Evolutionary conservation across 2,888 invertebrate genomes (phyloP).

Genomic region (Bruchidius siliquastri): DNA sequence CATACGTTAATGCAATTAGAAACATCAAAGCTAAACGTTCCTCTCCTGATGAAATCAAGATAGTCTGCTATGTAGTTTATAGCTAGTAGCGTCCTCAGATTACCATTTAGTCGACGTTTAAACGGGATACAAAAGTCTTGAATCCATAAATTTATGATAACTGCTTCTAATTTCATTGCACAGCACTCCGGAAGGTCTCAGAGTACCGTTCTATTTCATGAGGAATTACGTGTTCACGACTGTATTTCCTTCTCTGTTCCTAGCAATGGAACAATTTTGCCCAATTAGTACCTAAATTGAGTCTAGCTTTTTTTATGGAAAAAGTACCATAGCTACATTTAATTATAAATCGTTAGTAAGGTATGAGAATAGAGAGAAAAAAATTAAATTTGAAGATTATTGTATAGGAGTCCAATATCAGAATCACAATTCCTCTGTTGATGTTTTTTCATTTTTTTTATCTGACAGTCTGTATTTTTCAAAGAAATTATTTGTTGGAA

Average conservation of each 20-base stretch:
- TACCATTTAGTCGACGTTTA: slow-evolving; percentile 4
- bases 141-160: neutral
- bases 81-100: slow-evolving; percentile 2
- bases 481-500: too few species aligned
- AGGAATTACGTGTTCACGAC: neutral
- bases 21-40: slow-evolving; percentile 2
- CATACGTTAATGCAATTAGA: neutral
- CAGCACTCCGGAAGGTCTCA: neutral
- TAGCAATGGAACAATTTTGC: neutral
- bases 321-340: too few species aligned
- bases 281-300: too few species aligned
- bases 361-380: too few species aligned
- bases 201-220: neutral
- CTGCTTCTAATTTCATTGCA: neutral
- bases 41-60: slow-evolving; percentile 6
- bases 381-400: too few species aligned
- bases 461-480: too few species aligned
- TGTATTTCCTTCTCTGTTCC: neutral
- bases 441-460: too few species aligned
- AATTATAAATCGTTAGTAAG: too few species aligned
- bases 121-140: slow-evolving; percentile 1
- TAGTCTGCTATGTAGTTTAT: slow-evolving; percentile 1
- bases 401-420: too few species aligned
- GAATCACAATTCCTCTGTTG: too few species aligned
- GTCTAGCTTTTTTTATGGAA: too few species aligned